phyloP scores from a whole-genome alignment of 2,888 invertebrate species.

The Ennomos erosarius region DNA sequence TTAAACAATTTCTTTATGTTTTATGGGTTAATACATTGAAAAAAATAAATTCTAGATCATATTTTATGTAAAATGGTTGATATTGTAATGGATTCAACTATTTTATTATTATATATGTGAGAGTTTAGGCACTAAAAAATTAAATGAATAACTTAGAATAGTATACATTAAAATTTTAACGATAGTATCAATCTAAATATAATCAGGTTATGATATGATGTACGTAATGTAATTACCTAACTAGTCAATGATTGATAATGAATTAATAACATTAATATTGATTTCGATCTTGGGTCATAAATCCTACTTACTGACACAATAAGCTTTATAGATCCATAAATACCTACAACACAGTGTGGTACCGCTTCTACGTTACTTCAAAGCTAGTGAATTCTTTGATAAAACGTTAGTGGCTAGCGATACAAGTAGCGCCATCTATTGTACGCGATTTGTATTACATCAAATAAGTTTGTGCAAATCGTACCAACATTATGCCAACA shows the following conservation, averaged over 20 bases:
- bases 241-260: conserved; percentile 59
- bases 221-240: no score
- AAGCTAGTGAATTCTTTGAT: conserved; percentile 10
- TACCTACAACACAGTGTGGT: conserved; percentile 48
- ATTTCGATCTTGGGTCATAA: conserved; percentile 59
- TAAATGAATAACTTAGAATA: no score
- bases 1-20: background rate
- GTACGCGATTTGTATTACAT: conserved; percentile 7
- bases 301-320: conserved; percentile 51
- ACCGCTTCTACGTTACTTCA: conserved; percentile 69
- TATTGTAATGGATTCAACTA: no score
- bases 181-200: conserved; percentile 23
- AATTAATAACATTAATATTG: conserved; percentile 60
- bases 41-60: no score
- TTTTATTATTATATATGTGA: no score
- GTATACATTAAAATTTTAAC: no score
- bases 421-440: conserved; percentile 68
- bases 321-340: conserved; percentile 15
- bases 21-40: background rate
- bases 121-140: no score
- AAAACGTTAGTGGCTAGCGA: conserved; percentile 13
- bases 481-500: no score
- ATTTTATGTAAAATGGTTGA: no score
- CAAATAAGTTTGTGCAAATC: conserved; percentile 4
- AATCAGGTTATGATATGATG: no score